phyloP scores from a whole-genome alignment of 2,797 vertebrate species.

The Cryptoprocta ferox region DNA sequence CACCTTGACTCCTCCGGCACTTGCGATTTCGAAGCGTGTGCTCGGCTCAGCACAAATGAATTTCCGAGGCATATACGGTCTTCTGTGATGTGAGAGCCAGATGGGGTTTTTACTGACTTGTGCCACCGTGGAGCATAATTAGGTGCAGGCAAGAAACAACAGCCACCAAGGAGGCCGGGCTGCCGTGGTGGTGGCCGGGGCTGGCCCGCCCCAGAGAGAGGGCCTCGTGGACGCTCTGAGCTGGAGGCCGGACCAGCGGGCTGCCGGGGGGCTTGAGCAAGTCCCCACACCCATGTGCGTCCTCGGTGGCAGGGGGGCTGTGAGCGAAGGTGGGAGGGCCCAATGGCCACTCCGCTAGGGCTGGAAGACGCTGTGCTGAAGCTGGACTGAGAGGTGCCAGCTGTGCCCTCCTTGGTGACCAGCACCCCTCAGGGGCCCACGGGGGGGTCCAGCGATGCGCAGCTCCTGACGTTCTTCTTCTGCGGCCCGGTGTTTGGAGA shows the following conservation, averaged over 20 bases:
- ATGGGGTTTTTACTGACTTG: conserved; percentile 4
- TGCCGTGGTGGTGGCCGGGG: accelerated
- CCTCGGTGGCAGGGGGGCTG: accelerated
- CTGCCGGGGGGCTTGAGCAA: too few relatives aligned
- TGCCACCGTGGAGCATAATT: neutral
- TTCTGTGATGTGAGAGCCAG: neutral
- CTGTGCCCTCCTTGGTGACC: too few relatives aligned
- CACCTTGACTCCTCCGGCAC: neutral
- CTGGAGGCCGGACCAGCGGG: accelerated
- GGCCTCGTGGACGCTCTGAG: accelerated
- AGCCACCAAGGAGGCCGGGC: accelerated
- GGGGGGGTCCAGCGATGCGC: accelerated
- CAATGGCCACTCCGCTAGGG: accelerated
- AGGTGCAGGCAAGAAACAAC: neutral
- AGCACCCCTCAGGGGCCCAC: accelerated
- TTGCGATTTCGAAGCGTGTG: neutral
- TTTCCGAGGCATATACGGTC: neutral
- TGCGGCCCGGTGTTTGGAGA: accelerated
- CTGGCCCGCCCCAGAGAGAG: too few relatives aligned
- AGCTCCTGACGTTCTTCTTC: neutral
- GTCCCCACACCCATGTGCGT: too few relatives aligned
- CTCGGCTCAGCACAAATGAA: conserved; percentile 46
- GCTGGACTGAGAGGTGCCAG: accelerated
- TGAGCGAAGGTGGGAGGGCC: neutral
- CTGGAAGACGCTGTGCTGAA: accelerated